Percentiles rank a stretch among this genome's conserved stretches.
These are phyloP conservation scores for Diorhabda elongata DNA, from an alignment of 1,140 invertebrate species.

Conservation along the genomic window DNA sequence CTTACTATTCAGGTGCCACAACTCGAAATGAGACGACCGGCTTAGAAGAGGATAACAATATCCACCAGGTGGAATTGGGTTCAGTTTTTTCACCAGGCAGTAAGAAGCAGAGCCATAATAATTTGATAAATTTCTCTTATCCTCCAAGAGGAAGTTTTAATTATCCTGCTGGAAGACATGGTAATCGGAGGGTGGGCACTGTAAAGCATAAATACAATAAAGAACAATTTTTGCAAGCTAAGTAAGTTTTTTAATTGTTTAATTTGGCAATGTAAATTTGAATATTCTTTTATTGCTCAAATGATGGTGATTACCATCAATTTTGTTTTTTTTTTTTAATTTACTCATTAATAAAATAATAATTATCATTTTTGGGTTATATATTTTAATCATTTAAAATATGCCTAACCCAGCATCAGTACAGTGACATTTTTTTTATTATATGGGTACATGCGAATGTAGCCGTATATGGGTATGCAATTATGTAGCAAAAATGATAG, in stretches of 20 bases:
- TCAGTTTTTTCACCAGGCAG: constrained; percentile 76
- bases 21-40: constrained; percentile 70
- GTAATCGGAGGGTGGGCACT: constrained; percentile 46
- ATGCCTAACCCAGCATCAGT: too few species aligned
- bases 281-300: too few species aligned
- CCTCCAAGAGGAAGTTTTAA: constrained; percentile 55
- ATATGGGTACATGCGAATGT: too few species aligned
- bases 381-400: too few species aligned
- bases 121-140: constrained; percentile 86
- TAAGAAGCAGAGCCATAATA: constrained; percentile 88
- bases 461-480: too few species aligned
- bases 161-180: constrained; percentile 15
- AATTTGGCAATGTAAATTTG: too few species aligned
- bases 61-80: constrained; percentile 68
- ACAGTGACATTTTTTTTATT: too few species aligned
- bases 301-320: too few species aligned
- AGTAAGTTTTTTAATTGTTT: constrained; percentile 56
- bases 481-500: too few species aligned
- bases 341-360: too few species aligned
- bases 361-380: too few species aligned
- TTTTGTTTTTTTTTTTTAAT: too few species aligned
- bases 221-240: constrained; percentile 89
- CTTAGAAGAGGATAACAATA: constrained; percentile 45
- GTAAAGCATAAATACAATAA: constrained; percentile 77
- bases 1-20: constrained; percentile 49